A percentile compares a stretch with the other conserved stretches of the same genome.
phyloP scores from a whole-genome alignment of 64 coral and sea anemone species.

The Platygyra sinensis region DNA sequence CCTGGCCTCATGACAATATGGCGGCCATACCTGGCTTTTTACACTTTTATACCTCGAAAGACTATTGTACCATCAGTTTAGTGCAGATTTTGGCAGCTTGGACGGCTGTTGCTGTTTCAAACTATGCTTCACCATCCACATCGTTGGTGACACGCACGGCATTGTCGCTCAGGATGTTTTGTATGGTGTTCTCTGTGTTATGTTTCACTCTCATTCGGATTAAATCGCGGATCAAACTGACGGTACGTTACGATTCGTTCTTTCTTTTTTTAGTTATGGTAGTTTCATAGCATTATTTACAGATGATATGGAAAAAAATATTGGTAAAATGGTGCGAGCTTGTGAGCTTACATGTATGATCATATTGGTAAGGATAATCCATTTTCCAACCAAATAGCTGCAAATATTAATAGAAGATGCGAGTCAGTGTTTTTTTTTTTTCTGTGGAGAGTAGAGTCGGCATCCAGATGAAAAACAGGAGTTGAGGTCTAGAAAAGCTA shows the following conservation, averaged over 20 bases:
- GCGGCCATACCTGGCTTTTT: constrained; percentile 11
- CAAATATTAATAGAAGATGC: too few species aligned
- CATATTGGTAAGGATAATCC: too few species aligned
- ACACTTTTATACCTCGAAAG: neutral
- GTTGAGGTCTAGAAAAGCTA: too few species aligned
- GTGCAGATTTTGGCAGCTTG: constrained; percentile 25
- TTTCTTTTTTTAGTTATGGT: neutral
- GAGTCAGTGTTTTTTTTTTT: too few species aligned
- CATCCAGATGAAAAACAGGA: too few species aligned
- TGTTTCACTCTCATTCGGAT: constrained; percentile 21
- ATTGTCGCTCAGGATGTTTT: constrained; percentile 40
- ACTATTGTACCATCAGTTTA: constrained; percentile 36
- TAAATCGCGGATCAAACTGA: neutral
- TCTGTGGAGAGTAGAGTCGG: too few species aligned
- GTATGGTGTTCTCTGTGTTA: constrained; percentile 16
- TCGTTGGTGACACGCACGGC: constrained; percentile 38
- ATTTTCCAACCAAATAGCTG: too few species aligned
- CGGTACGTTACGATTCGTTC: neutral
- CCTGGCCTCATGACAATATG: constrained; percentile 33
- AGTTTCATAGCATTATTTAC: too few species aligned
- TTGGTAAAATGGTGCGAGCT: too few species aligned
- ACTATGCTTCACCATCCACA: constrained; percentile 17
- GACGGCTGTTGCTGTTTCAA: constrained; percentile 54
- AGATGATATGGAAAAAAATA: too few species aligned
- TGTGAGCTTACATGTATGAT: too few species aligned